Conservation (phyloP, 2,797 vertebrate species). For the Molothrus ater region DNA sequence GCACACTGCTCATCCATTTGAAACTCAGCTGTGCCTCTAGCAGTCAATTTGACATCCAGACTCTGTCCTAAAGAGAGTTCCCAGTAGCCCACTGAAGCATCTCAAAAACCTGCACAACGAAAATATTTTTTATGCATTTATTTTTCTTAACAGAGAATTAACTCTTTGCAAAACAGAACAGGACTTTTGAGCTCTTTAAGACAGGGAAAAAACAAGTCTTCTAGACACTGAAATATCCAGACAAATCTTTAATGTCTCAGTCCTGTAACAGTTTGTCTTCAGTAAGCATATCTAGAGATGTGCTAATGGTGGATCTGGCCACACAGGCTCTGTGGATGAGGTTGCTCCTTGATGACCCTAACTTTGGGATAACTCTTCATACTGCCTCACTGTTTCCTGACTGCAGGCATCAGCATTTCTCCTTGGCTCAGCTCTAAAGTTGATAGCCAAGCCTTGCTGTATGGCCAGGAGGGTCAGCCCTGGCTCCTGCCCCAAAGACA, state of each 20-base stretch:
- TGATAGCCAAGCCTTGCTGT: neutral
- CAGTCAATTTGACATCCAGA: conserved; percentile 46
- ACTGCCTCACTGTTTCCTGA: neutral
- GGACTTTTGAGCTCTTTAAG: neutral
- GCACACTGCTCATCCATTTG: neutral
- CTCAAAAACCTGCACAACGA: neutral
- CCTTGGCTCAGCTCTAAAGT: neutral
- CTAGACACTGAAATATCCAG: neutral
- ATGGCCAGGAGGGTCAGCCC: neutral
- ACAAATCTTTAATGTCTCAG: neutral
- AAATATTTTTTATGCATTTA: neutral
- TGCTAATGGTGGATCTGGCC: neutral
- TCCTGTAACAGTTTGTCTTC: neutral
- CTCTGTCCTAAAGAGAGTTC: conserved; percentile 25
- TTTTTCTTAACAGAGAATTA: neutral
- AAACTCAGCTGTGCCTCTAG: conserved; percentile 31
- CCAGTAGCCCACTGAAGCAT: conserved; percentile 5
- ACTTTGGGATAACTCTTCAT: neutral
- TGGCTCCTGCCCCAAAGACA: neutral
- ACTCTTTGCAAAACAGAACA: neutral
- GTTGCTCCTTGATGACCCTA: neutral
- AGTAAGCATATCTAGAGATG: neutral
- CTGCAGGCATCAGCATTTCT: neutral
- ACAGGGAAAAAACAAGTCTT: rapidly evolving
- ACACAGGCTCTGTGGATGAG: neutral